These are phyloP conservation scores for Panzeria rudis DNA, from an alignment of 2,888 invertebrate species.

Conservation along the genomic window DNA sequence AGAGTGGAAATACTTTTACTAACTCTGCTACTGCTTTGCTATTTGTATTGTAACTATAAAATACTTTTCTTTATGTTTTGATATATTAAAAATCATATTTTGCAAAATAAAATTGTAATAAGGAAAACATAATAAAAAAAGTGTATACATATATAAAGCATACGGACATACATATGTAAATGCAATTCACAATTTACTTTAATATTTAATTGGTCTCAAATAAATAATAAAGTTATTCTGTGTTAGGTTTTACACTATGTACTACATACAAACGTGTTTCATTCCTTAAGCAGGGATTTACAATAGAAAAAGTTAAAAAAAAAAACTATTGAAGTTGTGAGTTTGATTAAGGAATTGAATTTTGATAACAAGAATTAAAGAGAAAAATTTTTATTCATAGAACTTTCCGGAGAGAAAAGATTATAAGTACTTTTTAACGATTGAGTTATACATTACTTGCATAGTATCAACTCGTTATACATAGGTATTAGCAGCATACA, in stretches of 20 bases:
- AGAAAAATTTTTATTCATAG: no score
- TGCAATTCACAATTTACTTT: neutral
- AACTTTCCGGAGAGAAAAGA: no score
- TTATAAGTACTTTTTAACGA: no score
- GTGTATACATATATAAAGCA: neutral
- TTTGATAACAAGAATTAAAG: no score
- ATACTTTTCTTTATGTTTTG: conserved; percentile 41
- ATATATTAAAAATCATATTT: conserved; percentile 57
- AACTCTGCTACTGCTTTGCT: neutral
- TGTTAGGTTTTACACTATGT: neutral
- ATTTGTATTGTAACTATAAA: conserved; percentile 33
- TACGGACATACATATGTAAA: conserved; percentile 19
- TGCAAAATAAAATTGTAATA: conserved; percentile 37
- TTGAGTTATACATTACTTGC: no score
- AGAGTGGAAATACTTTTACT: conserved; percentile 8
- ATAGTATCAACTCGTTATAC: no score
- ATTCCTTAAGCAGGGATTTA: neutral
- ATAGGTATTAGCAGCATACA: no score
- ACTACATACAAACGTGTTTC: neutral
- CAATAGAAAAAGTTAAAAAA: neutral
- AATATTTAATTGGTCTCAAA: conserved; percentile 29
- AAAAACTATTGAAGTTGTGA: no score
- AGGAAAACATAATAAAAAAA: conserved; percentile 3
- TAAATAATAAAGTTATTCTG: neutral
- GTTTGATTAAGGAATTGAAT: no score